Evolutionary conservation across 2,113 vertebrate species (phyloP), one percentile per base, ranked within the genome.

Genomic region (Ciconia boyciana): DNA sequence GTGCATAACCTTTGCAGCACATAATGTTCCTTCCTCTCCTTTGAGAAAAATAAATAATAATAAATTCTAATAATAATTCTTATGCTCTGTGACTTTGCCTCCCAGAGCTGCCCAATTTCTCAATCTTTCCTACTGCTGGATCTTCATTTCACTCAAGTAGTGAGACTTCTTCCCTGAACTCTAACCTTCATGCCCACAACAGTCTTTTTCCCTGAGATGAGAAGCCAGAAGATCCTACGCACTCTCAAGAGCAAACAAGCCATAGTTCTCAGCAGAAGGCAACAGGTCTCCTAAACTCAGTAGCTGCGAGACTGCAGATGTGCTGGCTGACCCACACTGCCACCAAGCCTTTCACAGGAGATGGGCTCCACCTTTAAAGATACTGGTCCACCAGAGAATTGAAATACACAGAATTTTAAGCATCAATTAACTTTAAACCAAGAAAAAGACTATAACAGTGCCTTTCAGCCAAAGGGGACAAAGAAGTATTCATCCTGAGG

Each of bases 241-340:
- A 10, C 21, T 44, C 46, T 55, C 44, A 44, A 49, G 26, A 16
- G 15, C 46, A 76, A 62, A 85, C 6, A 32, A 68, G 62, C 44
- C 39, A 24, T 3, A 43, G 29, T 22, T 69, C 39, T 83, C 39
- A 69, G 61, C 65, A 83, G 77, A n/a, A 87, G 22, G 54, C 25
- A 58, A n/a, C 0, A 2, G 13, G 29, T 21, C 18, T 76, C 28
- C 64, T 48, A 24, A 51, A 29, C 31, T 36, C 1, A 0, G 34
- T 21, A 75, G 29, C 55, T 80, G 49, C 55, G 43, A 64, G 72
- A 7, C 29, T 36, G 41, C 46, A 72, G 52, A 32, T 31, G 36
- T 82, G 16, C 46, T 16, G 58, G 7, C 58, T 60, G 44, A 26
- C 39, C 70, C 29, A 32, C 11, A 2, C 13, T 65, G 43, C 49